phyloP scores from a whole-genome alignment of 2,113 vertebrate species.

The Phyllostomus discolor region DNA sequence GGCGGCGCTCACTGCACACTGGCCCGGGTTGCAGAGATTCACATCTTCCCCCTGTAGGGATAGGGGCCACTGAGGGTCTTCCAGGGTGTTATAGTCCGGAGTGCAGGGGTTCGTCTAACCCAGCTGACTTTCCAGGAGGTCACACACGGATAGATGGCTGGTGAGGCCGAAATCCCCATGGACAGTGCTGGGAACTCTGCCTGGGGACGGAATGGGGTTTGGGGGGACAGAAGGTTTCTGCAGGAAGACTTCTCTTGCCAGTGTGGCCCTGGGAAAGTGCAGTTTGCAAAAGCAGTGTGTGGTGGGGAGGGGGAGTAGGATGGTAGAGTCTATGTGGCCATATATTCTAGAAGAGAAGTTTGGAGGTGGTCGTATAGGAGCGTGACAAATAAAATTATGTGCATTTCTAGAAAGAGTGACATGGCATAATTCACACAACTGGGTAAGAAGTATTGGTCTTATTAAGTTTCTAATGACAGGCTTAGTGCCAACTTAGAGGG shows the following conservation, averaged over 20 bases:
- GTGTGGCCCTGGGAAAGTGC: background rate
- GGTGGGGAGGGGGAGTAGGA: fast-evolving
- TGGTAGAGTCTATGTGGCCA: background rate
- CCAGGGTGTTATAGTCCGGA: background rate
- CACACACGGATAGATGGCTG: background rate
- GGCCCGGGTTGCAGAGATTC: background rate
- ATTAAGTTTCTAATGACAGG: background rate
- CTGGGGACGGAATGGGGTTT: background rate
- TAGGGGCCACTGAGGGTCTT: background rate
- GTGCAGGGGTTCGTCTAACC: background rate
- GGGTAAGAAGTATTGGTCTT: background rate
- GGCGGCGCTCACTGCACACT: background rate
- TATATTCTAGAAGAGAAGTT: background rate
- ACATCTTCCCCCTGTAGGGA: background rate
- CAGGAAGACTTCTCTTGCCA: background rate
- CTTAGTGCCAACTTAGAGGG: background rate
- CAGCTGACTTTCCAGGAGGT: background rate
- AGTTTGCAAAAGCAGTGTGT: background rate
- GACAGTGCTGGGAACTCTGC: background rate
- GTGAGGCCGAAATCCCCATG: background rate
- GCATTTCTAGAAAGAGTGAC: background rate
- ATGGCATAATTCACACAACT: background rate
- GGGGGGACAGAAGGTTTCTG: background rate
- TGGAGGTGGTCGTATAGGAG: background rate
- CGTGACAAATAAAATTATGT: background rate